Evolutionary conservation across 1,140 invertebrate species (phyloP), one percentile per base, ranked within the genome.

Genomic region (Lasaia peninsularis): DNA sequence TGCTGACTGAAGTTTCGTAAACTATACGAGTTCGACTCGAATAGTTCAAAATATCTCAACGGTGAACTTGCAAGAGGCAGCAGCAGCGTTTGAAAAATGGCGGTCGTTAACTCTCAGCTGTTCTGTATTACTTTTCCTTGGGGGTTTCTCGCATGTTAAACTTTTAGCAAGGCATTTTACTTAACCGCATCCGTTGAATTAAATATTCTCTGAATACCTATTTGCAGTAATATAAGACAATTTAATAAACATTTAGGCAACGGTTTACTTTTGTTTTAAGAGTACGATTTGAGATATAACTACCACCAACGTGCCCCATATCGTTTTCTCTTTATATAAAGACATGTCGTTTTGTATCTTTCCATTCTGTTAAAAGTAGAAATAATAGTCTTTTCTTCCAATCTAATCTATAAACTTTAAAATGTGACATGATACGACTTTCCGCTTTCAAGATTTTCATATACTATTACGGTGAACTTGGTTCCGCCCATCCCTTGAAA

Each of bases 41-140:
- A 18, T 18, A 44, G 10, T 20, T 18, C 16, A 10, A 18, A 20
- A 20, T 14, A 8, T 44, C 37, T 44, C 37, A 9, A 9, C 24
- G 24, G 24, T 28, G 18, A 44, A 20, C 37, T 20, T 44, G 9
- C 37, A 44, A 44, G 37, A 44, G 18, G 37, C 37, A 37, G 35
- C 34, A 40, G 35, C 37, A 44, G 37, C 14, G 37, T 44, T 44
- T 44, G 37, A 44, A 44, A 44, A 44, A 44, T 44, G 37, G 18
- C 37, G 14, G 37, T 44, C 37, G 37, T 44, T 44, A 44, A 44
- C 37, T 18, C 37, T 44, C 14, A 44, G 37, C 37, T 44, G 37
- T 18, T 20, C 37, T 44, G 18, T 44, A 44, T 44, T 44, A 44
- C 37, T 44, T 44, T 20, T 44, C 37, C 37, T 40, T 18, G 37